Evolutionary conservation across 2,888 invertebrate genomes (phyloP), one percentile per base, ranked within the genome.

Genomic region (Hipparchia sbordonii): DNA sequence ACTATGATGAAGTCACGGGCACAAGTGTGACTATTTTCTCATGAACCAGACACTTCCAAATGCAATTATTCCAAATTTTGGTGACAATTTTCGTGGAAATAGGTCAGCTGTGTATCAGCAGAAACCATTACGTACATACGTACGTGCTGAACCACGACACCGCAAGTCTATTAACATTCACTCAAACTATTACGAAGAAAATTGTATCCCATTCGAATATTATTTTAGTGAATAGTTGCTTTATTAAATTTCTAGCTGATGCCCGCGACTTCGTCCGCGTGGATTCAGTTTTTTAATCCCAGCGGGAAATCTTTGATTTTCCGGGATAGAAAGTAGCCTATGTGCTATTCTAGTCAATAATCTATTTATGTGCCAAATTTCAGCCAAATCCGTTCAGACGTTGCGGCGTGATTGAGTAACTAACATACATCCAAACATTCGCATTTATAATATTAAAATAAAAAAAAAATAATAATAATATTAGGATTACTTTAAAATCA

Each of bases 41-140:
- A 56, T 56, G 7, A 56, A 13, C 6, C 56, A 13, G 7, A 7
- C 56, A 33, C 10, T 59, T 9, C 9, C 5, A 59, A 59, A 33
- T 10, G 10, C 56, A 33, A 10, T 59, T 57, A 59, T 8, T 13
- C 46, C 13, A 46, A 46, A 46, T 62, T 62, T 46, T 62, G 46
- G 46, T n/a, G 46, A 62, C 62, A 62, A 48, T 13, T 59, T 62
- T 46, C 46, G 6, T 6, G 13, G 62, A 62, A 62, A 46, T 62
- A n/a, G 62, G 62, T 62, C 62, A 8, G 7, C 0, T 8, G 3
- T 1, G 46, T 46, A 46, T 46, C 46, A 8, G 62, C 46, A 8
- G 62, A 7, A 6, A 7, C 62, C 62, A 46, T 62, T 62, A 46
- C 46, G 23, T 23, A 23, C 23, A 23, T 23, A 23, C 23, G 1